A percentile compares a stretch with the other conserved stretches of the same genome.
These are phyloP conservation scores for Eueides isabella DNA, from an alignment of 1,140 invertebrate species.

Conservation along the genomic window DNA sequence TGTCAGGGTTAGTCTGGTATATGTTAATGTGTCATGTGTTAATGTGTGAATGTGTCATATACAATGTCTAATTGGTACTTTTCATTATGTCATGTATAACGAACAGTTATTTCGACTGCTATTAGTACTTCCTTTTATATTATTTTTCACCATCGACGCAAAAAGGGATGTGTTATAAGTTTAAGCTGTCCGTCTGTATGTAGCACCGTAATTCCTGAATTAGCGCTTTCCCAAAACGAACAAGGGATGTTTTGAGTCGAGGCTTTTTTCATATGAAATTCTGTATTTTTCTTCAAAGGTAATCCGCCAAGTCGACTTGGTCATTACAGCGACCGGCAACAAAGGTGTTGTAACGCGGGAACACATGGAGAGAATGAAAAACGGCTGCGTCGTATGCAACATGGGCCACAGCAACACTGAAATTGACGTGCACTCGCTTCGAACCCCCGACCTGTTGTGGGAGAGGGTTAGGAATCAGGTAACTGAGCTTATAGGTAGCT, in stretches of 20 bases:
- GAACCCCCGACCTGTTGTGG: slow-evolving; percentile 97
- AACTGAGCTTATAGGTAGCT: slow-evolving; percentile 6
- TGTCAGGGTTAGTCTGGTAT: too few species aligned
- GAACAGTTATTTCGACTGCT: too few species aligned
- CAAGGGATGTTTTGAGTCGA: too few species aligned
- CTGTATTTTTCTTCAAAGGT: slow-evolving; percentile 53
- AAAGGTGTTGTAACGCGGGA: slow-evolving; percentile 97
- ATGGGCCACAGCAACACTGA: slow-evolving; percentile 99
- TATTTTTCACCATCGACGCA: too few species aligned
- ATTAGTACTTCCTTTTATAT: too few species aligned
- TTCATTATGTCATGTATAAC: too few species aligned
- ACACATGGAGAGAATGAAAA: slow-evolving; percentile 98
- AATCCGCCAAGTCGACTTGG: slow-evolving; percentile 96
- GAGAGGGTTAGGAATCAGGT: slow-evolving; percentile 97
- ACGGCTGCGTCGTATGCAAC: slow-evolving; percentile 97
- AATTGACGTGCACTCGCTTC: slow-evolving; percentile 97
- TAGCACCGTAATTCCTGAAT: too few species aligned
- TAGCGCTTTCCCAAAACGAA: too few species aligned
- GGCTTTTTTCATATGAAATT: too few species aligned
- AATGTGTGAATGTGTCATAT: neutral
- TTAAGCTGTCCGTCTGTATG: too few species aligned
- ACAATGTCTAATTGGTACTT: too few species aligned
- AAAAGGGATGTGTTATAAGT: too few species aligned
- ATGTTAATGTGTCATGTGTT: neutral
- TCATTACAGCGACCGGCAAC: slow-evolving; percentile 98